These are phyloP conservation scores for Nomada ferruginata DNA, from an alignment of 2,888 invertebrate genomes.

Conservation along the genomic window DNA sequence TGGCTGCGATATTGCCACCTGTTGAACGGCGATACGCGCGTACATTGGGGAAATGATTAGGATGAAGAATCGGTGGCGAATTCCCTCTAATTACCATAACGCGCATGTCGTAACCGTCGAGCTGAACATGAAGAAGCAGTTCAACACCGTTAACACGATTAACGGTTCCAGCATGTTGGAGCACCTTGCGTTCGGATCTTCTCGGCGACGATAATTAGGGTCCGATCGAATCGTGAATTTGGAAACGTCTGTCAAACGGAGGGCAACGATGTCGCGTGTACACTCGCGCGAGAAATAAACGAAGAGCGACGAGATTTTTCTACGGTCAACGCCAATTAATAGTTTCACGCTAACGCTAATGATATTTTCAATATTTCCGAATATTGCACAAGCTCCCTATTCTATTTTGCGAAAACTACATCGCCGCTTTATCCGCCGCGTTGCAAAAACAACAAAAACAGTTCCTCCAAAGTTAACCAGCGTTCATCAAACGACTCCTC, in stretches of 20 bases:
- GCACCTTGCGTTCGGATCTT: background rate
- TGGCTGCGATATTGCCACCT: slow-evolving; percentile 74
- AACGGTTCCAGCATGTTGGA: slow-evolving; percentile 71
- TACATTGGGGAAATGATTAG: background rate
- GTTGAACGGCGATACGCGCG: background rate
- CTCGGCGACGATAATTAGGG: background rate
- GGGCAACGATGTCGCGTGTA: background rate
- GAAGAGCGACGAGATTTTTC: no score
- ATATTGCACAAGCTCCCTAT: no score
- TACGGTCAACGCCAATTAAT: no score
- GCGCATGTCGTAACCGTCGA: slow-evolving; percentile 76
- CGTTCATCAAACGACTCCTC: no score
- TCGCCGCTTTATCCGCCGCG: no score
- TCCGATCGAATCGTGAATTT: slow-evolving; percentile 33
- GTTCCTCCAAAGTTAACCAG: no score
- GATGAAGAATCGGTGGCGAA: background rate
- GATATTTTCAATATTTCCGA: no score
- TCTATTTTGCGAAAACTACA: no score
- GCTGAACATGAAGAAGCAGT: slow-evolving; percentile 77
- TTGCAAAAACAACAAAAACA: no score
- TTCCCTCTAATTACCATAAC: slow-evolving; percentile 66
- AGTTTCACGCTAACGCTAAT: no score
- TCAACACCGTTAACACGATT: slow-evolving; percentile 74
- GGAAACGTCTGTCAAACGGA: slow-evolving; percentile 9
- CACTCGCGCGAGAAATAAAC: background rate